Evolutionary conservation across 1,140 invertebrate genomes (phyloP).

Genomic region (Drepana arcuata): DNA sequence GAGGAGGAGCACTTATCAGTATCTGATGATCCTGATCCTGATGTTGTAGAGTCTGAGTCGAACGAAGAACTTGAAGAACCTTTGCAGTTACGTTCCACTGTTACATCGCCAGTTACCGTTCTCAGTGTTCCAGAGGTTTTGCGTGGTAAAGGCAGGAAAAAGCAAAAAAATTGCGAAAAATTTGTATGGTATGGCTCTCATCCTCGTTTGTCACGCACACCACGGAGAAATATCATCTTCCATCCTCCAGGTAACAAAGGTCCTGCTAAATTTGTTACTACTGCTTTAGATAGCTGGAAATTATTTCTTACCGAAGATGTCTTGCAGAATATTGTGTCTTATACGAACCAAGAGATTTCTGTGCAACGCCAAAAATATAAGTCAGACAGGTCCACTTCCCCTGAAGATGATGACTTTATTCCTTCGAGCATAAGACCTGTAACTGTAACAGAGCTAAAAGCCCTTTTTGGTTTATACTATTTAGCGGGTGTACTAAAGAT

Average conservation of each 20-base stretch:
- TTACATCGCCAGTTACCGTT: neutral
- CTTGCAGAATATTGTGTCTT: neutral
- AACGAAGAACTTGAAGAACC: slow-evolving; percentile 1
- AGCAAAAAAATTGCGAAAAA: neutral
- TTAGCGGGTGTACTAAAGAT: slow-evolving; percentile 1
- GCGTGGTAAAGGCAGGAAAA: neutral
- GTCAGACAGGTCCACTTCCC: neutral
- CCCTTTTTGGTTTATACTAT: neutral
- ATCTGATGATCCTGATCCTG: no score
- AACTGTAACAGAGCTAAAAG: slow-evolving; percentile 1
- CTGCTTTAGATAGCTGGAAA: no score
- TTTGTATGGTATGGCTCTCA: neutral
- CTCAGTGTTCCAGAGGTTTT: slow-evolving; percentile 1
- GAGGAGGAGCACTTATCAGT: no score
- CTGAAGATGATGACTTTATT: slow-evolving; percentile 1
- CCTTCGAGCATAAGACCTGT: neutral
- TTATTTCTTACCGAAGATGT: neutral
- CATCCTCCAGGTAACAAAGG: no score
- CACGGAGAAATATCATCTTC: no score
- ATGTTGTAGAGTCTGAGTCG: neutral
- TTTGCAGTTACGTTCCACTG: neutral
- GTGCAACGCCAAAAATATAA: slow-evolving; percentile 1
- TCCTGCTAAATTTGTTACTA: no score
- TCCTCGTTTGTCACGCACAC: neutral
- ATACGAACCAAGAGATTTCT: slow-evolving; percentile 1